Conservation (phyloP, 2,113 vertebrate genomes). For the Apeltes quadracus region DNA sequence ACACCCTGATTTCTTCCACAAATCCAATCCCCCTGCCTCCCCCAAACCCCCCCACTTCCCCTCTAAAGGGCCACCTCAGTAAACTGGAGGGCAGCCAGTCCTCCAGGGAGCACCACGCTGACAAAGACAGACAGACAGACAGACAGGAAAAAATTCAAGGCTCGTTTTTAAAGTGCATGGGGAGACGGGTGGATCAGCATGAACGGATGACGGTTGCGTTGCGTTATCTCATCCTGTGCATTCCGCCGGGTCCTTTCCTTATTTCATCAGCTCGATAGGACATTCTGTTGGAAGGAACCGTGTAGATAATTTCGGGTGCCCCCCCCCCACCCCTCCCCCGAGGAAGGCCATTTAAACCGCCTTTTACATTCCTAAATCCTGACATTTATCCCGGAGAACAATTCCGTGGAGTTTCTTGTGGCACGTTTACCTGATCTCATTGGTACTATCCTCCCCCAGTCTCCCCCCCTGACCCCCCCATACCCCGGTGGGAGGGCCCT, state of each 20-base stretch:
- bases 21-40: background rate
- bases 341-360: conserved; percentile 27
- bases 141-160: conserved; percentile 10
- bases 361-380: conserved; percentile 64
- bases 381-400: conserved; percentile 43
- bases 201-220: conserved; percentile 54
- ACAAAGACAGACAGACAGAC: conserved; percentile 39
- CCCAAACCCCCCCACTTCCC: background rate
- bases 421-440: conserved; percentile 59
- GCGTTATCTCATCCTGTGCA: conserved; percentile 45
- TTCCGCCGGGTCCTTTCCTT: conserved; percentile 46
- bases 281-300: conserved; percentile 45
- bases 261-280: conserved; percentile 44
- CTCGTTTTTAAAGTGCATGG: conserved; percentile 67
- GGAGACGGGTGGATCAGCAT: conserved; percentile 65
- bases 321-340: background rate
- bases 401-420: conserved; percentile 53
- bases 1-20: conserved; percentile 61
- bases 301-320: conserved; percentile 30
- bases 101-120: conserved; percentile 56
- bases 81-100: conserved; percentile 59
- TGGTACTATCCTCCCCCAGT: conserved; percentile 50
- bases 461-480: too few relatives aligned
- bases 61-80: conserved; percentile 35
- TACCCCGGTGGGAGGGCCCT: conserved; percentile 27